Percentiles rank a stretch among this genome's conserved stretches.
Conservation (phyloP, 2,113 vertebrate species). For the Mormyrus iriodes region DNA sequence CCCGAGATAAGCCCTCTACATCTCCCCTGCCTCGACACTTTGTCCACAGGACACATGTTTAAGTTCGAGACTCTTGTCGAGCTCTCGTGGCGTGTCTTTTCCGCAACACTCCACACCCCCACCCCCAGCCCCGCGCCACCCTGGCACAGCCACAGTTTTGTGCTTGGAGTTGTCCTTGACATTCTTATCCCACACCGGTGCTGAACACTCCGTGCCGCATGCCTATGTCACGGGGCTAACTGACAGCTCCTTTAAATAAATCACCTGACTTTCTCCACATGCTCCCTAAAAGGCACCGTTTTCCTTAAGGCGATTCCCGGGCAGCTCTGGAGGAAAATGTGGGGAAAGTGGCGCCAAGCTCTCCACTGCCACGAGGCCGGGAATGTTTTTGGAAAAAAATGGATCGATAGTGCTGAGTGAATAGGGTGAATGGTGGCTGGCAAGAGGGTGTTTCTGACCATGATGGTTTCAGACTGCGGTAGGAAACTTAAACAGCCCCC, state of each 20-base stretch:
- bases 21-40: slow-evolving; percentile 66
- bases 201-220: slow-evolving; percentile 86
- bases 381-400: slow-evolving; percentile 96
- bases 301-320: background rate
- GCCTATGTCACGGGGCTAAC: slow-evolving; percentile 91
- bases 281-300: slow-evolving; percentile 13
- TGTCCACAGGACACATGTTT: slow-evolving; percentile 78
- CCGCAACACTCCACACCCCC: slow-evolving; percentile 49
- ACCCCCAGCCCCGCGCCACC: slow-evolving; percentile 25
- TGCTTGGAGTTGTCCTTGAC: slow-evolving; percentile 91
- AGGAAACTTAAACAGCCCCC: slow-evolving; percentile 43
- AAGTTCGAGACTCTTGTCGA: slow-evolving; percentile 70
- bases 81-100: slow-evolving; percentile 73
- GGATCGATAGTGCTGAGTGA: slow-evolving; percentile 52
- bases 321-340: background rate
- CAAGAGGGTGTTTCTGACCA: slow-evolving; percentile 46
- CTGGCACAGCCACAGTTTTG: slow-evolving; percentile 73
- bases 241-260: slow-evolving; percentile 86
- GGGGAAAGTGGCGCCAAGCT: slow-evolving; percentile 65
- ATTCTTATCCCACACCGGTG: slow-evolving; percentile 87
- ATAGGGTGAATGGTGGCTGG: slow-evolving; percentile 44
- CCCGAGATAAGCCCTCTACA: slow-evolving; percentile 84
- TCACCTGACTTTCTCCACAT: slow-evolving; percentile 78
- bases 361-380: slow-evolving; percentile 70
- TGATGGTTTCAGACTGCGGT: background rate